Evolutionary conservation across 2,113 vertebrate genomes (phyloP).

Genomic region (Oplegnathus fasciatus): DNA sequence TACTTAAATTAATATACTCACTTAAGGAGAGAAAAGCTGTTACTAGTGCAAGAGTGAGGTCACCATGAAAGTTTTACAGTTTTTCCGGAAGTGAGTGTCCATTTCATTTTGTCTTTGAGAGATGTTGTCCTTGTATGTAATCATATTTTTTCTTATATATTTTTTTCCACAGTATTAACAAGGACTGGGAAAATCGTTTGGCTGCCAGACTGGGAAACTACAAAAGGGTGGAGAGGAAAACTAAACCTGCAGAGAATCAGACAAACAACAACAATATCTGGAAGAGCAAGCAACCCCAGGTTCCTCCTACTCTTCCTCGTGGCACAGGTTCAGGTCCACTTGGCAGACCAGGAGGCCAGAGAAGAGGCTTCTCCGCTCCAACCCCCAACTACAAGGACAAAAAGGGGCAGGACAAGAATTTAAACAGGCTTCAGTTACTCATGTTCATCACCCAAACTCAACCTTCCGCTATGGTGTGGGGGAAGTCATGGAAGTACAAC

Average conservation of each 20-base stretch:
- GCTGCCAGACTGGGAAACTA: slow-evolving; percentile 15
- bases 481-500: slow-evolving; percentile 73
- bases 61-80: neutral
- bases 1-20: neutral
- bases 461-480: slow-evolving; percentile 66
- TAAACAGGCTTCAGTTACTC: slow-evolving; percentile 42
- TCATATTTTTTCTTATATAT: neutral
- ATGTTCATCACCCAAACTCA: slow-evolving; percentile 59
- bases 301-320: neutral
- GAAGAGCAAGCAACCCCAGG: slow-evolving; percentile 40
- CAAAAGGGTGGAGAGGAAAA: slow-evolving; percentile 58
- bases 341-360: slow-evolving; percentile 31
- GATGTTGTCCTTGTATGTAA: neutral
- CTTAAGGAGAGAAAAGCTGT: neutral
- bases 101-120: neutral
- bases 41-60: neutral
- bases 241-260: slow-evolving; percentile 9
- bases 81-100: neutral
- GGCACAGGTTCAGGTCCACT: neutral
- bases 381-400: slow-evolving; percentile 18
- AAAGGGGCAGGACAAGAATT: slow-evolving; percentile 36
- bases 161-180: slow-evolving; percentile 65
- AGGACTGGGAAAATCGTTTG: slow-evolving; percentile 68
- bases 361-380: slow-evolving; percentile 14
- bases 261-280: slow-evolving; percentile 23